Evolutionary conservation across 2,113 vertebrate species (phyloP).

Genomic region (Xiphias gladius): DNA sequence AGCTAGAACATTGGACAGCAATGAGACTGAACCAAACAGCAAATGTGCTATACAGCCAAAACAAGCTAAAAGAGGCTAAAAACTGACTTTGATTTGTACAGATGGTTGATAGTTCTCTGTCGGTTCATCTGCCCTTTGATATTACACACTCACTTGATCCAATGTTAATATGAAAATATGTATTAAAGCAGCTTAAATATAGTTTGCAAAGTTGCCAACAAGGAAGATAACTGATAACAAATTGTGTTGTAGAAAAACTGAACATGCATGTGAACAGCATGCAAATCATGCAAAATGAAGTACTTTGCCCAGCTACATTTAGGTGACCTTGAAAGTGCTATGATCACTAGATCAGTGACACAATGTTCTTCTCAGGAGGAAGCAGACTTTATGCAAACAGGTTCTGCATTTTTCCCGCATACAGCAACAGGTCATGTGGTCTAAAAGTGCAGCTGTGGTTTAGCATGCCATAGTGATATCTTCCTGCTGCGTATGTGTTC

Average conservation of each 20-base stretch:
- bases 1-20: background rate
- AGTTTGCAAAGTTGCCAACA: background rate
- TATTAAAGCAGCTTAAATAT: background rate
- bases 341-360: background rate
- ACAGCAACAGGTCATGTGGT: background rate
- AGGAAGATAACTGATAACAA: background rate
- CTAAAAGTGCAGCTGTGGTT: conserved; percentile 9
- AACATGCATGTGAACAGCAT: background rate
- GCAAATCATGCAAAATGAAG: background rate
- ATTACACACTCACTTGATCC: background rate
- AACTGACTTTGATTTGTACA: too few species aligned
- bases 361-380: background rate
- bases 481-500: background rate
- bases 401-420: background rate
- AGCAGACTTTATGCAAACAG: conserved; percentile 21
- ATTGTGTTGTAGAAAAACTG: background rate
- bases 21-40: too few species aligned
- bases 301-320: background rate
- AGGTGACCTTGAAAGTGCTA: background rate
- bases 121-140: too few species aligned
- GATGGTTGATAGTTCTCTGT: too few species aligned
- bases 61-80: too few species aligned
- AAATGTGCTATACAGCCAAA: too few species aligned
- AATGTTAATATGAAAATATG: background rate
- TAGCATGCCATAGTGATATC: too few species aligned